Evolutionary conservation across 2,888 invertebrate species (phyloP).

Genomic region (Xestia rhomboidea): DNA sequence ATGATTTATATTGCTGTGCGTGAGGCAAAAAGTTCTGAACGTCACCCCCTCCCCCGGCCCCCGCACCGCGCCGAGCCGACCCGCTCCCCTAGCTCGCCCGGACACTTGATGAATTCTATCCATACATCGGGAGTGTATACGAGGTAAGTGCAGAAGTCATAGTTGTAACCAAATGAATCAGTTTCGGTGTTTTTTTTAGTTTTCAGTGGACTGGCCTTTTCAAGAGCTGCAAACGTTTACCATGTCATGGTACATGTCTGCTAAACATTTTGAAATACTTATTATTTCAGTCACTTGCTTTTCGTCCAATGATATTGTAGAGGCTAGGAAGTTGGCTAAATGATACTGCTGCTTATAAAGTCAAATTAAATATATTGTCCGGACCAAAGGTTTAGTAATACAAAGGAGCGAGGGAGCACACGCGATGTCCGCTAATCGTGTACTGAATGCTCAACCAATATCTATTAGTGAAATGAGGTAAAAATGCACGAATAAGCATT

Average conservation of each 20-base stretch:
- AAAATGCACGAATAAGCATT: too few species aligned
- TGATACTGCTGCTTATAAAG: too few species aligned
- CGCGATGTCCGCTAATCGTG: too few species aligned
- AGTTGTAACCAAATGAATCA: neutral
- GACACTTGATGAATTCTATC: constrained; percentile 64
- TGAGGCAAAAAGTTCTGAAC: constrained; percentile 67
- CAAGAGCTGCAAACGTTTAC: neutral
- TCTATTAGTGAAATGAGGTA: too few species aligned
- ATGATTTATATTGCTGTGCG: constrained; percentile 72
- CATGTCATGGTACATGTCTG: neutral
- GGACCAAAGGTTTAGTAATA: too few species aligned
- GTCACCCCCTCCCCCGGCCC: neutral
- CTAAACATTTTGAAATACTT: neutral
- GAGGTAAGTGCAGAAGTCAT: neutral
- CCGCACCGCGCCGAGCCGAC: neutral
- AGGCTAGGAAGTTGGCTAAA: too few species aligned
- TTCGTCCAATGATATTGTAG: too few species aligned
- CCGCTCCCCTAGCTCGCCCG: constrained; percentile 14
- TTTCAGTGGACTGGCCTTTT: neutral
- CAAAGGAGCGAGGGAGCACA: too few species aligned
- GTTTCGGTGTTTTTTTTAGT: neutral
- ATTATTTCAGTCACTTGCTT: neutral
- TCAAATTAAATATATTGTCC: too few species aligned
- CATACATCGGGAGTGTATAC: constrained; percentile 24
- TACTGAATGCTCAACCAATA: too few species aligned